Evolutionary conservation across 2,113 vertebrate genomes (phyloP).

Genomic region (Amia ocellicauda): DNA sequence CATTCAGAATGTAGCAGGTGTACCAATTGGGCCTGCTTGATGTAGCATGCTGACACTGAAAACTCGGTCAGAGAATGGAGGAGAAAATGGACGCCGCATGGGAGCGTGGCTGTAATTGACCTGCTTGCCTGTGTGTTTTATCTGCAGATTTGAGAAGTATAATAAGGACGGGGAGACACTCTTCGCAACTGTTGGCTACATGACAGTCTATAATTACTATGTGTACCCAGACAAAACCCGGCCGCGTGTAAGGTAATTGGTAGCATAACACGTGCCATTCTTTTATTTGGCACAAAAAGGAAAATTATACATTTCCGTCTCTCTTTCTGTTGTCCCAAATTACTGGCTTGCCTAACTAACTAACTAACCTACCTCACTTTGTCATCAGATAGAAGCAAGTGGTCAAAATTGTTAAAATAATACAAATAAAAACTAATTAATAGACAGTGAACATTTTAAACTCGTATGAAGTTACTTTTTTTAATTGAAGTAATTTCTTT

Average conservation of each 20-base stretch:
- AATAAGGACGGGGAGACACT: constrained; percentile 99
- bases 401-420: constrained; percentile 52
- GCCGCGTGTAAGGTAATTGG: constrained; percentile 99
- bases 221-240: constrained; percentile 99
- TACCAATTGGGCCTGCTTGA: constrained; percentile 88
- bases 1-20: constrained; percentile 99
- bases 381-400: constrained; percentile 56
- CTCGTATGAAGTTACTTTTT: too few species aligned
- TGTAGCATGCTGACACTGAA: constrained; percentile 88
- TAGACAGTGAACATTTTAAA: too few species aligned
- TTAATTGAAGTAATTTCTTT: too few species aligned
- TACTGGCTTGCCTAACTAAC: constrained; percentile 66
- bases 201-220: constrained; percentile 99
- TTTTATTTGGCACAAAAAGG: constrained; percentile 65
- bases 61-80: constrained; percentile 80
- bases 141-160: constrained; percentile 99
- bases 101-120: constrained; percentile 98
- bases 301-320: constrained; percentile 76
- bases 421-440: constrained; percentile 36
- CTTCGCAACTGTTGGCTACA: constrained; percentile 98
- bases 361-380: constrained; percentile 56
- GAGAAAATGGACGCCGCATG: constrained; percentile 91
- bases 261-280: constrained; percentile 88
- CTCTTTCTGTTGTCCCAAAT: constrained; percentile 65
- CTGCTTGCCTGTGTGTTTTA: constrained; percentile 97